Conservation (phyloP, 2,113 vertebrate genomes). For the Myotis brandtii region DNA sequence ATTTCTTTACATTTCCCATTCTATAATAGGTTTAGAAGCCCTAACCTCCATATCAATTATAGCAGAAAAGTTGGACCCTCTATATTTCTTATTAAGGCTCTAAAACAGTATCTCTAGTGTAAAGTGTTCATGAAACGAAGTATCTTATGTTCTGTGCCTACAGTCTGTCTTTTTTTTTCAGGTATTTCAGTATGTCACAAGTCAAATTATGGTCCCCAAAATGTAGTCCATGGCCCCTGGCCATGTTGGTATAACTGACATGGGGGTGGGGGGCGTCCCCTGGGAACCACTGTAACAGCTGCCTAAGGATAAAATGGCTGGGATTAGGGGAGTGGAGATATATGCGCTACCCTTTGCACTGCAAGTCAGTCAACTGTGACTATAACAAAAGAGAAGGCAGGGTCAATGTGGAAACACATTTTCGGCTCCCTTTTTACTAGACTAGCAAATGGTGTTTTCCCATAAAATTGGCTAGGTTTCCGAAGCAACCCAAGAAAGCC, state of each 20-base stretch:
- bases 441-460: slow-evolving; percentile 38
- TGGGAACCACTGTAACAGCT: neutral
- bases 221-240: neutral
- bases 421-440: slow-evolving; percentile 20
- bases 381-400: neutral
- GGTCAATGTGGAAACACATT: neutral
- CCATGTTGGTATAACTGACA: neutral
- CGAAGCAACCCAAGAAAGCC: slow-evolving; percentile 24
- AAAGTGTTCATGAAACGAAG: slow-evolving; percentile 7
- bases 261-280: neutral
- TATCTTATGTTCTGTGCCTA: neutral
- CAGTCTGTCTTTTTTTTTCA: neutral
- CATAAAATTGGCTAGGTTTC: slow-evolving; percentile 38
- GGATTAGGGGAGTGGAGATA: neutral
- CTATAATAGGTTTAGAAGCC: neutral
- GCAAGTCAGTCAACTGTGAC: neutral
- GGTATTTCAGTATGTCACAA: neutral
- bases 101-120: neutral
- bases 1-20: neutral
- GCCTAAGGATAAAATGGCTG: neutral
- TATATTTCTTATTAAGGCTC: neutral
- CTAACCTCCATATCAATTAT: slow-evolving; percentile 20
- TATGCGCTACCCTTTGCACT: neutral
- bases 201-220: slow-evolving; percentile 16
- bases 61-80: slow-evolving; percentile 3